Conservation (phyloP, 2,113 vertebrate species). For the Lamprologus tigripictilis region DNA sequence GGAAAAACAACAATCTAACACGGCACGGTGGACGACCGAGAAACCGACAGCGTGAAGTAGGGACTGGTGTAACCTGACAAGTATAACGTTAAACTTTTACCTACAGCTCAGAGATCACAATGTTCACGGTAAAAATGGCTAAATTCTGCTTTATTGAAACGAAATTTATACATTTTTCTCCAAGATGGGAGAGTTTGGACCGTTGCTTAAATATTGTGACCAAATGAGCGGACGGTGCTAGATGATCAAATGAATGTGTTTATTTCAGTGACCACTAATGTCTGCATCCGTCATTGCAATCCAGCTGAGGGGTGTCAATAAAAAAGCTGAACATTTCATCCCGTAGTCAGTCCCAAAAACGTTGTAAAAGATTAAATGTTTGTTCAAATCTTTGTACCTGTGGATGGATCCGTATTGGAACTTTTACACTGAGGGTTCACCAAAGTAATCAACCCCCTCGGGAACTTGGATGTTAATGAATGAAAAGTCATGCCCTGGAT, state of each 20-base stretch:
- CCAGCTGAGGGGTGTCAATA: not conserved
- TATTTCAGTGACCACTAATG: not conserved
- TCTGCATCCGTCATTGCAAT: not conserved
- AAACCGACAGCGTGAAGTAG: not conserved
- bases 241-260: not conserved
- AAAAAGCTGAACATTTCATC: not conserved
- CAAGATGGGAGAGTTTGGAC: not conserved
- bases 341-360: not conserved
- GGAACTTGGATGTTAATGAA: not conserved
- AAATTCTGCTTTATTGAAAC: not conserved
- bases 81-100: not conserved
- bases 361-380: not conserved
- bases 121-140: not conserved
- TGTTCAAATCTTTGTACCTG: not conserved
- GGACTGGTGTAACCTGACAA: not conserved
- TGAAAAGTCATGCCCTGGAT: not conserved
- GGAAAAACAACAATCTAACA: not conserved
- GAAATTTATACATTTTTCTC: not conserved
- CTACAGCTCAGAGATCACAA: not conserved
- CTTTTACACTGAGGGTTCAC: not conserved
- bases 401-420: not conserved
- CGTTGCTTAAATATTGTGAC: not conserved
- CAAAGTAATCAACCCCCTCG: not conserved
- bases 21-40: not conserved
- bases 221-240: too few relatives aligned